Conservation (phyloP, 1,140 invertebrate species). For the Potamilus streckersoni region DNA sequence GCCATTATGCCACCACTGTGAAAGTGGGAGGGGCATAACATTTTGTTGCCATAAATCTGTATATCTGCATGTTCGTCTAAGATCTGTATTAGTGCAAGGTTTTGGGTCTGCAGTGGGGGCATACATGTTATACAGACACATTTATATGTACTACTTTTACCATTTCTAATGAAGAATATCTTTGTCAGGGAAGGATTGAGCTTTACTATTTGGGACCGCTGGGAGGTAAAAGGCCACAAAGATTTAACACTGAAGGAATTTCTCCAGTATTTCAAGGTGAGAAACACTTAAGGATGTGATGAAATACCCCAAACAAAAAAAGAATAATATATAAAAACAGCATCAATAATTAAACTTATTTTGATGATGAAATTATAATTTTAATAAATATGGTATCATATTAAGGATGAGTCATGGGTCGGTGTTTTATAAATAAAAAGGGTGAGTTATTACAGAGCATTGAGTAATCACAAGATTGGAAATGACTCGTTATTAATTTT, state of each 20-base stretch:
- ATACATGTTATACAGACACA: background rate
- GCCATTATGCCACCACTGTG: too few species aligned
- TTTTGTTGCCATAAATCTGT: too few species aligned
- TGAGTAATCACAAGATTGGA: too few species aligned
- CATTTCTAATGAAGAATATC: background rate
- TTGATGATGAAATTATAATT: background rate
- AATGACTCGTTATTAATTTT: too few species aligned
- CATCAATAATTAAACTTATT: background rate
- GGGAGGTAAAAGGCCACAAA: slow-evolving; percentile 59
- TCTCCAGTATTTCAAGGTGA: slow-evolving; percentile 62
- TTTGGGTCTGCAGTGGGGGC: background rate
- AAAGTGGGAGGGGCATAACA: too few species aligned
- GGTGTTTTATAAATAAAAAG: too few species aligned
- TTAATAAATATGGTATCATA: background rate
- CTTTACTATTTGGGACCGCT: slow-evolving; percentile 66
- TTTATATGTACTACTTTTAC: background rate
- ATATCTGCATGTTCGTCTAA: too few species aligned
- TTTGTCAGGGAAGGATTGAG: slow-evolving; percentile 58
- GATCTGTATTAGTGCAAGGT: background rate
- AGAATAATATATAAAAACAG: too few species aligned
- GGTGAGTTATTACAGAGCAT: background rate
- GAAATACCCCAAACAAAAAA: too few species aligned
- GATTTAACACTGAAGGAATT: slow-evolving; percentile 65
- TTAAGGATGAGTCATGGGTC: background rate
- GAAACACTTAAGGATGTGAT: slow-evolving; percentile 1